These are phyloP conservation scores for Galbula dea DNA, from an alignment of 2,113 vertebrate genomes.

Conservation along the genomic window DNA sequence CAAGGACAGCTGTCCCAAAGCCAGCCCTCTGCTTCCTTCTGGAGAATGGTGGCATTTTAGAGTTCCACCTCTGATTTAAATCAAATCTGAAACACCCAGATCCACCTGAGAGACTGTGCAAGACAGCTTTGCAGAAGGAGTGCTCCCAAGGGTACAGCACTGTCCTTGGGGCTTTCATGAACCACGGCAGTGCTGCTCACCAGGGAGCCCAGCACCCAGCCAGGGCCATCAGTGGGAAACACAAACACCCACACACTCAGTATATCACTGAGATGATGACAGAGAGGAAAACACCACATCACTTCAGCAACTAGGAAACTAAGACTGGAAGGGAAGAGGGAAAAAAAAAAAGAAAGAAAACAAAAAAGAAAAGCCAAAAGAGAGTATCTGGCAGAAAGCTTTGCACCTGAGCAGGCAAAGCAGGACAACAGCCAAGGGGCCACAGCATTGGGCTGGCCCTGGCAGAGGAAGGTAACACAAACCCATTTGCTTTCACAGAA, in stretches of 20 bases:
- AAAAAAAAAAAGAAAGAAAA: no score
- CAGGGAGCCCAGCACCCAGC: fast-evolving
- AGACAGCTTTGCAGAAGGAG: not conserved
- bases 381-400: not conserved
- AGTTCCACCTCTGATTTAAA: not conserved
- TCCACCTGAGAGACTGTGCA: not conserved
- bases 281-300: not conserved
- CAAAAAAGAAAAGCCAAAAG: not conserved
- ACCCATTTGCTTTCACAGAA: not conserved
- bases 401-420: not conserved
- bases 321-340: not conserved
- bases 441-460: not conserved
- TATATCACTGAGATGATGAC: not conserved
- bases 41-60: not conserved
- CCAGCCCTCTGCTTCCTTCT: not conserved
- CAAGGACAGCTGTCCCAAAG: not conserved
- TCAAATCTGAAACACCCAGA: not conserved
- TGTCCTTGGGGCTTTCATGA: fast-evolving
- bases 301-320: not conserved
- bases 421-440: not conserved
- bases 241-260: not conserved
- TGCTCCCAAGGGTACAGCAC: not conserved
- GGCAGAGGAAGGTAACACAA: not conserved
- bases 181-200: not conserved
- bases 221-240: not conserved